phyloP scores from a whole-genome alignment of 2,113 vertebrate genomes.

The Platanista minor region DNA sequence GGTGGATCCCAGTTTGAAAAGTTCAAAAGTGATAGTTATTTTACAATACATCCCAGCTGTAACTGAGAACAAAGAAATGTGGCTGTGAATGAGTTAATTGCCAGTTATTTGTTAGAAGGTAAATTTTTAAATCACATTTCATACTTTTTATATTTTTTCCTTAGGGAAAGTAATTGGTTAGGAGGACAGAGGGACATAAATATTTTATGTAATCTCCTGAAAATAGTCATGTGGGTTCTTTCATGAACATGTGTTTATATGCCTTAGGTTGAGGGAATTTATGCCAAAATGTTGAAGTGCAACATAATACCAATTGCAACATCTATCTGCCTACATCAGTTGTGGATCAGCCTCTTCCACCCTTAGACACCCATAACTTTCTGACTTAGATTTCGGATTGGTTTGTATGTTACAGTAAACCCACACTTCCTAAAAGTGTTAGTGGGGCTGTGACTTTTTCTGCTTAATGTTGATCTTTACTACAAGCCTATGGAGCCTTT shows the following conservation, averaged over 20 bases:
- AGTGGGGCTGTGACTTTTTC: background rate
- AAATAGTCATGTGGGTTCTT: conserved; percentile 75
- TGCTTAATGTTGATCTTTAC: conserved; percentile 5
- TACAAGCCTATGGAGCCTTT: background rate
- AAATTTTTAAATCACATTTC: conserved; percentile 79
- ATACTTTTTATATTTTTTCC: conserved; percentile 55
- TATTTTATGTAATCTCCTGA: conserved; percentile 79
- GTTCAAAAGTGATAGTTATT: conserved; percentile 58
- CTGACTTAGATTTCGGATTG: conserved; percentile 58
- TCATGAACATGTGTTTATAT: conserved; percentile 68
- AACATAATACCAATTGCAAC: conserved; percentile 62
- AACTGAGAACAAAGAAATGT: background rate
- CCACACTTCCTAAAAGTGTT: background rate
- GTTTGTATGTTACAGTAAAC: conserved; percentile 60
- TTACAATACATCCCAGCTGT: background rate
- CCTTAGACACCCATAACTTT: conserved; percentile 42
- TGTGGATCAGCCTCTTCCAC: background rate
- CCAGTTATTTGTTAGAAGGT: conserved; percentile 71
- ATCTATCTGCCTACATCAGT: conserved; percentile 68
- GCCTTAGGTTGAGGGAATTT: conserved; percentile 75
- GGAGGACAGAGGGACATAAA: conserved; percentile 74
- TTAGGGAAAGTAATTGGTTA: conserved; percentile 76
- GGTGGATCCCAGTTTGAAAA: conserved; percentile 48
- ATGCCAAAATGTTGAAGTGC: conserved; percentile 73
- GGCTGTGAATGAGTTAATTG: conserved; percentile 71